Percentiles rank a stretch among this genome's conserved stretches.
Conservation (phyloP, 2,888 invertebrate genomes). For the Nomada flava region DNA sequence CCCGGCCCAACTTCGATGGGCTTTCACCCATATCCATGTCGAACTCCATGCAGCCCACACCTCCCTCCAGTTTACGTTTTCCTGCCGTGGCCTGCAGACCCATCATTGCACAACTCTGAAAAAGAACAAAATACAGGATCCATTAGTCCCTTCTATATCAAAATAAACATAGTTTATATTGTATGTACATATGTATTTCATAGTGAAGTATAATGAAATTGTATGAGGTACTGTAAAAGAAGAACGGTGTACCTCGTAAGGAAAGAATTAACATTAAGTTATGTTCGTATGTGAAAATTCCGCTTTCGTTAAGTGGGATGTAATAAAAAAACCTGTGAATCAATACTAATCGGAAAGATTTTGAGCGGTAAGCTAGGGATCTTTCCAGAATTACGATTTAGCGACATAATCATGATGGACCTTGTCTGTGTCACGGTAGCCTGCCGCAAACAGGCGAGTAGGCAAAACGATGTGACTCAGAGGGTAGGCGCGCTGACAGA, state of each 20-base stretch:
- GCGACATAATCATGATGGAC: constrained; percentile 46
- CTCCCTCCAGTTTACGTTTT: constrained; percentile 88
- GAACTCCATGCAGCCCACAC: constrained; percentile 84
- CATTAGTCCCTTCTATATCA: not conserved
- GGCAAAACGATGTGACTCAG: constrained; percentile 79
- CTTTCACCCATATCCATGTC: constrained; percentile 86
- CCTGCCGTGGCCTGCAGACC: constrained; percentile 90
- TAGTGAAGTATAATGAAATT: not conserved
- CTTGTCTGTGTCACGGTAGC: constrained; percentile 46
- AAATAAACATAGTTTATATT: not conserved
- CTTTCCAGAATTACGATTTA: constrained; percentile 17
- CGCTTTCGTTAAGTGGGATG: not conserved
- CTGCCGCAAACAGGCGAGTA: constrained; percentile 56
- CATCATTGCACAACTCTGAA: constrained; percentile 89
- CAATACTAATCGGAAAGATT: not conserved
- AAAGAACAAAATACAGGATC: constrained; percentile 27
- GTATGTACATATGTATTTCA: too few species aligned
- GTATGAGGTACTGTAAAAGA: not conserved
- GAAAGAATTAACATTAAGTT: too few species aligned
- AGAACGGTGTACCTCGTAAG: not conserved
- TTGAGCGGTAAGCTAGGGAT: not conserved
- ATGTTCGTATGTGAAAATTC: too few species aligned
- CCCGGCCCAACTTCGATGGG: constrained; percentile 86
- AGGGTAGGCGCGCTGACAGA: constrained; percentile 80
- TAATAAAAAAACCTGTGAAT: not conserved